phyloP scores from a whole-genome alignment of 2,797 vertebrate species.

The Ptychobarbus kaznakovi region DNA sequence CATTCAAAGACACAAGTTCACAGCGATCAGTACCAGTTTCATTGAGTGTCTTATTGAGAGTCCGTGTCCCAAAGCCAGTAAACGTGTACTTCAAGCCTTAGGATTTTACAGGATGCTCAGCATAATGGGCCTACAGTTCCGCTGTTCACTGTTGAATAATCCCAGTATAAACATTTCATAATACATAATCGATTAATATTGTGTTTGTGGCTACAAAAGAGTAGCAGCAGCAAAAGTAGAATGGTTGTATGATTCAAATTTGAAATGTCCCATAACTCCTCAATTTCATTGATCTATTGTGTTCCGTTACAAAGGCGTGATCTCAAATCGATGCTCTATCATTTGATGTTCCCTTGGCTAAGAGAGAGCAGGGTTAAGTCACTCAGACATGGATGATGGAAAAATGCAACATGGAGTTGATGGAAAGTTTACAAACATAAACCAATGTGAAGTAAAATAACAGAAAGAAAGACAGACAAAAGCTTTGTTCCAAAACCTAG shows the following conservation, averaged over 20 bases:
- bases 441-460: slow-evolving; percentile 83
- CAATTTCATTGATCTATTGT: slow-evolving; percentile 59
- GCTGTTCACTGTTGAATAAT: slow-evolving; percentile 60
- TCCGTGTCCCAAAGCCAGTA: slow-evolving; percentile 67
- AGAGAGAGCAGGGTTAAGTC: slow-evolving; percentile 1
- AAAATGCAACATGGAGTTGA: slow-evolving; percentile 68
- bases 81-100: slow-evolving; percentile 73
- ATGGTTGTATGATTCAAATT: slow-evolving; percentile 68
- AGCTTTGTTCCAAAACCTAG: slow-evolving; percentile 63
- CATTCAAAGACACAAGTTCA: slow-evolving; percentile 92
- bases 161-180: slow-evolving; percentile 66
- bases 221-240: slow-evolving; percentile 83
- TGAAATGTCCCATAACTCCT: slow-evolving; percentile 45
- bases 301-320: slow-evolving; percentile 59
- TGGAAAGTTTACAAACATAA: slow-evolving; percentile 64
- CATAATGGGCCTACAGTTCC: slow-evolving; percentile 57
- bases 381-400: slow-evolving; percentile 1
- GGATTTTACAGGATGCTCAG: slow-evolving; percentile 65
- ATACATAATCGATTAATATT: slow-evolving; percentile 72
- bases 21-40: slow-evolving; percentile 81
- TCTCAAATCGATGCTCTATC: slow-evolving; percentile 38
- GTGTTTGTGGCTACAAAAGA: slow-evolving; percentile 79
- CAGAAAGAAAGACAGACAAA: slow-evolving; percentile 63
- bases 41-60: slow-evolving; percentile 65
- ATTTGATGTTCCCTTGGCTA: slow-evolving; percentile 73